phyloP scores from a whole-genome alignment of 2,797 vertebrate genomes.

The Myotis planiceps region DNA sequence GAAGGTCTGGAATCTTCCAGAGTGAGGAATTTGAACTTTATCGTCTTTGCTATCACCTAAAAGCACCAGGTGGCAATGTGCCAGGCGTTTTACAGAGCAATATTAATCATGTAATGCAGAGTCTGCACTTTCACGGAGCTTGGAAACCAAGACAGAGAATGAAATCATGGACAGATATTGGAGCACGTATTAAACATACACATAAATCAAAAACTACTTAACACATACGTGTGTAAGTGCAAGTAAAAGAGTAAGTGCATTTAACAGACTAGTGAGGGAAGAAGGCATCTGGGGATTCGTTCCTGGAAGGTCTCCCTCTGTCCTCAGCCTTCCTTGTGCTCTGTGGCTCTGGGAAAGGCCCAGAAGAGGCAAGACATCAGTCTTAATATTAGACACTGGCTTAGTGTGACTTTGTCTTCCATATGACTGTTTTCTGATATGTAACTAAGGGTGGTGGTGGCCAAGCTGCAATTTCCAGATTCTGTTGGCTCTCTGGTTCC shows the following conservation, averaged over 20 bases:
- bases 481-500: neutral
- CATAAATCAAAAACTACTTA: conserved; percentile 68
- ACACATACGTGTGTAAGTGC: conserved; percentile 28
- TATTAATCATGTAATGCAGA: neutral
- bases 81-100: conserved; percentile 30
- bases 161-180: conserved; percentile 25
- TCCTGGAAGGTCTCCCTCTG: conserved; percentile 2
- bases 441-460: neutral
- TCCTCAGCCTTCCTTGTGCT: neutral
- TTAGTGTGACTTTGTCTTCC: conserved; percentile 6
- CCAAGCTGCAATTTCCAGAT: neutral
- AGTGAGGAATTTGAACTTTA: conserved; percentile 13
- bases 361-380: neutral
- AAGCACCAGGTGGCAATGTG: conserved; percentile 37
- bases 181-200: conserved; percentile 36
- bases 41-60: neutral
- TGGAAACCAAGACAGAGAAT: conserved; percentile 45
- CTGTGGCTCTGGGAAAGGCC: neutral
- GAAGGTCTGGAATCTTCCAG: neutral
- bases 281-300: neutral
- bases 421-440: neutral
- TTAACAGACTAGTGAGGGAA: conserved; percentile 34
- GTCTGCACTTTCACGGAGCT: conserved; percentile 47
- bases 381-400: conserved; percentile 12
- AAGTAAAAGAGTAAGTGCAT: conserved; percentile 45